A percentile compares a stretch with the other conserved stretches of the same genome.
phyloP scores from a whole-genome alignment of 1,140 invertebrate species.

The Macrostomum lignano region DNA sequence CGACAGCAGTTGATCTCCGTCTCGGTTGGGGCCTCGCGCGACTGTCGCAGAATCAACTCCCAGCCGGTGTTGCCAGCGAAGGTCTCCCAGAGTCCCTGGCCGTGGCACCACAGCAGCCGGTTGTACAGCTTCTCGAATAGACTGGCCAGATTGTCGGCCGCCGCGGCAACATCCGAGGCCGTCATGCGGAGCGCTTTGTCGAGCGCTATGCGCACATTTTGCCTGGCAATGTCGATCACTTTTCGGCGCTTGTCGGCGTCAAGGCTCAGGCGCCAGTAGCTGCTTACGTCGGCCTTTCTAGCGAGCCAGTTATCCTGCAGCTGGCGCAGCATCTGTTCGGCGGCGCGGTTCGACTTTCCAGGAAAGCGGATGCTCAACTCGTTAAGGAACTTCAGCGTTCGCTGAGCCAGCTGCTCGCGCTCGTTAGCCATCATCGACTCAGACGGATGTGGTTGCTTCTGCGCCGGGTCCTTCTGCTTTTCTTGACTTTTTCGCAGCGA shows the following conservation, averaged over 20 bases:
- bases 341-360: too few species aligned
- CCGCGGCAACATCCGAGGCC: constrained; percentile 16
- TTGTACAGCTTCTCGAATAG: constrained; percentile 24
- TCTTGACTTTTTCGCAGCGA: too few species aligned
- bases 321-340: too few species aligned
- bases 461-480: too few species aligned
- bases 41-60: constrained; percentile 25
- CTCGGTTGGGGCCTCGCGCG: constrained; percentile 16
- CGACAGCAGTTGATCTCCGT: constrained; percentile 21
- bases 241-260: constrained; percentile 24
- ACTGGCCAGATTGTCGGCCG: constrained; percentile 16
- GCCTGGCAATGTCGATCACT: constrained; percentile 24
- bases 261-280: constrained; percentile 25
- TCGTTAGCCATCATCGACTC: too few species aligned
- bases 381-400: too few species aligned
- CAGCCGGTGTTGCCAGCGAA: constrained; percentile 19
- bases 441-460: too few species aligned
- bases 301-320: too few species aligned
- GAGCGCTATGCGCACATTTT: constrained; percentile 20
- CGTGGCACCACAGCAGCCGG: constrained; percentile 24
- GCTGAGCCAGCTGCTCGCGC: too few species aligned
- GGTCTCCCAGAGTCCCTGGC: constrained; percentile 26
- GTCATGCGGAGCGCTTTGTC: constrained; percentile 19
- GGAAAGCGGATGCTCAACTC: too few species aligned
- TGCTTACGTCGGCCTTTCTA: too few species aligned